Evolutionary conservation across 2,888 invertebrate species (phyloP), one percentile per base, ranked within the genome.

Genomic region (Deilephila elpenor): DNA sequence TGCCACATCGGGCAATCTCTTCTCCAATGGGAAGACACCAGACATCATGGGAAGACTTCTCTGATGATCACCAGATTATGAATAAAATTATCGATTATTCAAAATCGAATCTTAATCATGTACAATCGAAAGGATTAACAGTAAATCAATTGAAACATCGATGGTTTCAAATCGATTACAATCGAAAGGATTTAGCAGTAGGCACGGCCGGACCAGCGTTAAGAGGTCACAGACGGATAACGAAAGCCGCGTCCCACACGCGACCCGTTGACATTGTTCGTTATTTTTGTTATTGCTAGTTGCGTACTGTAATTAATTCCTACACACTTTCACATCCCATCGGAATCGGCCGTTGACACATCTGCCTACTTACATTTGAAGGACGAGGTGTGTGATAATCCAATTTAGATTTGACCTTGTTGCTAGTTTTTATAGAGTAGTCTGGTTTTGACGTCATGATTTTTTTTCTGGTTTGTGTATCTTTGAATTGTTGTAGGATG

Each of bases 301-400:
- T 85, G 84, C 83, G 80, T 86, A 80, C 83, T 89, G 84, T 88
- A 89, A 92, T 92, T 92, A 91, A 90, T 90, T 86, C 88, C 88
- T 89, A 89, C 86, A 90, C 90, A 91, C 93, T 93, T 93, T 93
- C 93, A 86, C 89, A 86, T 86, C 80, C 79, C 81, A 79, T 77
- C 72, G 78, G 89, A 88, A 88, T 86, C 86, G 90, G 85, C 80
- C 88, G 81, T 76, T 81, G 91, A 86, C 90, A 89, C 75, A 83
- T 71, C 61, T 71, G 83, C 91, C 92, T 89, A 90, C 88, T 88
- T 88, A 78, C 5, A 64, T 62, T 74, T 79, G 84, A 89, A 89
- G 89, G 88, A 87, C 86, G 80, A 80, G 17, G 78, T 74, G 29
- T 82, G 75, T 78, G 78, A 77, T 82, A 80, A 56, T 70, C 25